Percentiles rank a stretch among this genome's conserved stretches.
Conservation (phyloP, 1,140 invertebrate genomes). For the Hycleus phaleratus region DNA sequence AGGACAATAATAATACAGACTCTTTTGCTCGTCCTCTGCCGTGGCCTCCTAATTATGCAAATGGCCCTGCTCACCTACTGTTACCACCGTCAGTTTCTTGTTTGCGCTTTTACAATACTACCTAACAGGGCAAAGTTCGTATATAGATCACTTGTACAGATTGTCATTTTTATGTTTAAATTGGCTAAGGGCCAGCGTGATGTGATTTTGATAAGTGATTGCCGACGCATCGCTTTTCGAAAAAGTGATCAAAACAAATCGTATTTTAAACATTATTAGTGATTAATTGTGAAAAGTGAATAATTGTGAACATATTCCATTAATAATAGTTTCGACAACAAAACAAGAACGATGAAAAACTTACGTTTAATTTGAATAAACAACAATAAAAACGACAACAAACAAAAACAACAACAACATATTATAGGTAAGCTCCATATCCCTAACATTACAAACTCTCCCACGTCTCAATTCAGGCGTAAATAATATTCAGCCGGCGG, state of each 20-base stretch:
- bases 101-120: slow-evolving; percentile 22
- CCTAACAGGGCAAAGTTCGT: slow-evolving; percentile 10
- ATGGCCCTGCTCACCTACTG: slow-evolving; percentile 22
- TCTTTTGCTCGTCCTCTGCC: slow-evolving; percentile 20
- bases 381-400: no score
- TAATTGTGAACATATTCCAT: no score
- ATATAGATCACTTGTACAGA: slow-evolving; percentile 9
- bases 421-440: no score
- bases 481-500: no score
- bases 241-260: background rate
- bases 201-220: background rate
- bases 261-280: background rate
- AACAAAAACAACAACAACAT: no score
- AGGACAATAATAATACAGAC: slow-evolving; percentile 10
- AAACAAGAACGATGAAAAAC: no score
- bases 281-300: background rate
- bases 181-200: no score
- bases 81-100: slow-evolving; percentile 21
- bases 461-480: no score
- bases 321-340: no score
- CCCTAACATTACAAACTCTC: no score
- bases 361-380: no score
- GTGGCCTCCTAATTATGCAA: slow-evolving; percentile 20
- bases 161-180: slow-evolving; percentile 1
- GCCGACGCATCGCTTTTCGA: background rate